These are phyloP conservation scores for Brachionus koreanus DNA, from an alignment of 1,140 invertebrate genomes.

Conservation along the genomic window DNA sequence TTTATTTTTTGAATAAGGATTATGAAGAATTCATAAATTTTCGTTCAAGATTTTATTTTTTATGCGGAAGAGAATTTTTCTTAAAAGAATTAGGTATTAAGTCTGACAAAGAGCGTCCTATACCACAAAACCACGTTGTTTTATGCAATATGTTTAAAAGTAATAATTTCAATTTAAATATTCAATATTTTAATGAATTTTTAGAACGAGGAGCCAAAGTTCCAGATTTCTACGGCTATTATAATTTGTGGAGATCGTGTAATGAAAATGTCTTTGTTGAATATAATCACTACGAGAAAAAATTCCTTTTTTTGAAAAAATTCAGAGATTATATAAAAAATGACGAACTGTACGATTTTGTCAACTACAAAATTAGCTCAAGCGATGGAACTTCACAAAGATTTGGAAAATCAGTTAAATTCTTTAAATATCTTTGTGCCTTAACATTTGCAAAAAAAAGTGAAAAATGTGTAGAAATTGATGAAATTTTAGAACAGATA, in stretches of 20 bases:
- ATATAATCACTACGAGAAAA: background rate
- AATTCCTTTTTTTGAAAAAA: background rate
- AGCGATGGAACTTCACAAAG: background rate
- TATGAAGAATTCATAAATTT: slow-evolving; percentile 16
- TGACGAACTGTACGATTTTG: background rate
- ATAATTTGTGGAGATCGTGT: slow-evolving; percentile 6
- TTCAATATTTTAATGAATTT: background rate
- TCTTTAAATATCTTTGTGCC: slow-evolving; percentile 6
- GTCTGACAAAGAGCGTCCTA: background rate
- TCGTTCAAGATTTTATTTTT: background rate
- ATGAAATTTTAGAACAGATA: background rate
- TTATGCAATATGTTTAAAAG: background rate
- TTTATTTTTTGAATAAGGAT: background rate
- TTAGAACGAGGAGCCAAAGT: background rate
- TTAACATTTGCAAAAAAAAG: background rate
- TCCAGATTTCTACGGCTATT: background rate
- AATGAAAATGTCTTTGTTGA: background rate
- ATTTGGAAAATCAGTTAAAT: background rate
- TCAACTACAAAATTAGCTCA: background rate
- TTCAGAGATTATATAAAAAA: background rate
- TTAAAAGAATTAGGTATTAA: background rate
- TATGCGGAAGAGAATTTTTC: background rate
- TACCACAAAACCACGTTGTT: background rate
- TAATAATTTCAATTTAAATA: background rate
- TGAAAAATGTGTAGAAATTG: background rate